These are phyloP conservation scores for Aldrovandia affinis DNA, from an alignment of 2,797 vertebrate genomes.

Conservation along the genomic window DNA sequence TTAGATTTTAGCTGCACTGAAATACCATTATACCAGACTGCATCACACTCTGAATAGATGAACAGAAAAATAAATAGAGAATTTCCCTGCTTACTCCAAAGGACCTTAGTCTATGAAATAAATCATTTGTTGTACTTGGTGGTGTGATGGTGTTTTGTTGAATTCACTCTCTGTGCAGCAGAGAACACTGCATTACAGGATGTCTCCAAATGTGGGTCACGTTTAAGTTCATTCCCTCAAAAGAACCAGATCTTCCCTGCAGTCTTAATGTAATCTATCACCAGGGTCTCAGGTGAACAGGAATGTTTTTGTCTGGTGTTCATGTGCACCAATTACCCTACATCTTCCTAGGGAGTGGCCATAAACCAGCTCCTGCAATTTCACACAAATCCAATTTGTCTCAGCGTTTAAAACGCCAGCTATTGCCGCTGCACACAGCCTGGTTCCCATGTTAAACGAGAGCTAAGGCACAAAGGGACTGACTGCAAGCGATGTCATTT, in stretches of 20 bases:
- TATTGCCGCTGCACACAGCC: slow-evolving; percentile 4
- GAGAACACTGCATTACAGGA: neutral
- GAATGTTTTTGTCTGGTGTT: slow-evolving; percentile 28
- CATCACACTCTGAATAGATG: too few relatives aligned
- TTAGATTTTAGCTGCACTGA: too few relatives aligned
- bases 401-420: slow-evolving; percentile 32
- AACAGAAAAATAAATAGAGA: too few relatives aligned
- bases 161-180: neutral
- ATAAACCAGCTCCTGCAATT: slow-evolving; percentile 39
- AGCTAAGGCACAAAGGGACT: slow-evolving; percentile 16
- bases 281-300: slow-evolving; percentile 23
- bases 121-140: too few relatives aligned
- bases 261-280: slow-evolving; percentile 41
- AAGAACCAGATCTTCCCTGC: slow-evolving; percentile 30
- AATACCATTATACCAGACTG: too few relatives aligned
- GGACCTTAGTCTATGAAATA: too few relatives aligned
- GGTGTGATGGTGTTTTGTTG: neutral
- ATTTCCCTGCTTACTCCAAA: too few relatives aligned
- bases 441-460: slow-evolving; percentile 11
- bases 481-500: slow-evolving; percentile 17
- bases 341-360: slow-evolving; percentile 30
- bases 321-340: slow-evolving; percentile 30
- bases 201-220: slow-evolving; percentile 33
- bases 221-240: slow-evolving; percentile 27
- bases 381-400: slow-evolving; percentile 44